phyloP scores from a whole-genome alignment of 1,140 invertebrate species.

The Thrips palmi region DNA sequence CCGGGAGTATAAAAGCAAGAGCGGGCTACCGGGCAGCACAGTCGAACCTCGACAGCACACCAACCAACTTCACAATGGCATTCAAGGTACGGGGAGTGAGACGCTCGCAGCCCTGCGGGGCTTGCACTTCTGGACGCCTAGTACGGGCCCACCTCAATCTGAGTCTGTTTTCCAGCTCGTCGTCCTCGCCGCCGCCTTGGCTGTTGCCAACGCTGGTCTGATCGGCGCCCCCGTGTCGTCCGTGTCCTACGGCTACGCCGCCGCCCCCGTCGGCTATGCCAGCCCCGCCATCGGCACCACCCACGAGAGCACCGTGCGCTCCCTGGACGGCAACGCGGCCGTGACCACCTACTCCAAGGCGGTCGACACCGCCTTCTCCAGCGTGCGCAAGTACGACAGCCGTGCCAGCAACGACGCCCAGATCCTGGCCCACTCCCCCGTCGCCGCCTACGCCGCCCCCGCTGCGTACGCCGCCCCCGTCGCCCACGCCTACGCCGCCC shows the following conservation, averaged over 20 bases:
- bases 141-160: too few species aligned
- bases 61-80: too few species aligned
- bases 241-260: slow-evolving; percentile 9
- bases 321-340: slow-evolving; percentile 14
- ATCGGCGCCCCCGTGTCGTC: slow-evolving; percentile 9
- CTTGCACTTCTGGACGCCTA: too few species aligned
- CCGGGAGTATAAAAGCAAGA: too few species aligned
- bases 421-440: too few species aligned
- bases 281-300: slow-evolving; percentile 19
- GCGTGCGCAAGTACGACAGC: slow-evolving; percentile 22
- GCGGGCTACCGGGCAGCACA: too few species aligned
- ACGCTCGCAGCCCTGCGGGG: too few species aligned
- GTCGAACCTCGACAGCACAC: too few species aligned
- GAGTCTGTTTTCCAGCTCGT: slow-evolving; percentile 16
- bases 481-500: slow-evolving; percentile 14
- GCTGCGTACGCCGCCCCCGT: slow-evolving; percentile 14
- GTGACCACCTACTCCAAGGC: slow-evolving; percentile 21
- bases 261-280: slow-evolving; percentile 9
- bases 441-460: slow-evolving; percentile 15
- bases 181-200: slow-evolving; percentile 15
- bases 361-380: slow-evolving; percentile 22
- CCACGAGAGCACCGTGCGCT: slow-evolving; percentile 17
- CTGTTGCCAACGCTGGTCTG: slow-evolving; percentile 14
- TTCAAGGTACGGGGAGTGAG: too few species aligned
- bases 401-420: slow-evolving; percentile 23